These are phyloP conservation scores for Stercorarius parasiticus DNA, from an alignment of 2,113 vertebrate species.

Conservation along the genomic window DNA sequence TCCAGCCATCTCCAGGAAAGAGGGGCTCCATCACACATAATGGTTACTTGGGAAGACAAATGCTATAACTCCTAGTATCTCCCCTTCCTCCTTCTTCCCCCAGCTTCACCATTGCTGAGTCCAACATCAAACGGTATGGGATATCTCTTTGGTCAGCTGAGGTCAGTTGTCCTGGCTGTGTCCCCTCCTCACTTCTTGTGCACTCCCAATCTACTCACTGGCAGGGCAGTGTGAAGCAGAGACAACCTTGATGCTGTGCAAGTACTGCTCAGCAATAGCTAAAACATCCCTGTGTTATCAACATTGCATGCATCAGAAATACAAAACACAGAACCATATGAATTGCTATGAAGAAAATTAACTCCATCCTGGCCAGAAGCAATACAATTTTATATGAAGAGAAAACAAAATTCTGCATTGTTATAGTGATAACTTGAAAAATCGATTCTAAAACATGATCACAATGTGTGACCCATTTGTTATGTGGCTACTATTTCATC, in stretches of 20 bases:
- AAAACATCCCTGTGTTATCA: background rate
- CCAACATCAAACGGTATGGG: background rate
- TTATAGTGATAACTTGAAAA: background rate
- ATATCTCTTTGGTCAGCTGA: background rate
- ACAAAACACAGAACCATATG: background rate
- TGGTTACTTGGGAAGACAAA: background rate
- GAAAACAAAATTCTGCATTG: background rate
- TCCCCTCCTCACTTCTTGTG: background rate
- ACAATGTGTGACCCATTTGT: background rate
- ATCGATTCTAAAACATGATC: background rate
- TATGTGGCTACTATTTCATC: background rate
- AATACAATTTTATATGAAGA: background rate
- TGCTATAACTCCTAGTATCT: background rate
- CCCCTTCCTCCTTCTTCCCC: background rate
- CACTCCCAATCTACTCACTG: fast-evolving
- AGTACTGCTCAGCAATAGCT: background rate
- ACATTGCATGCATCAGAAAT: background rate
- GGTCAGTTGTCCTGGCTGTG: background rate
- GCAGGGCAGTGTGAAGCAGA: background rate
- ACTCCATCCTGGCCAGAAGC: background rate
- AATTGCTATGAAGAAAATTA: background rate
- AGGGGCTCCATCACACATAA: background rate
- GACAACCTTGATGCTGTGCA: background rate
- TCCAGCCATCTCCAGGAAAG: background rate
- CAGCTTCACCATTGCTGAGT: background rate